phyloP scores from a whole-genome alignment of 2,888 invertebrate species.

The Antheraea assamensis region DNA sequence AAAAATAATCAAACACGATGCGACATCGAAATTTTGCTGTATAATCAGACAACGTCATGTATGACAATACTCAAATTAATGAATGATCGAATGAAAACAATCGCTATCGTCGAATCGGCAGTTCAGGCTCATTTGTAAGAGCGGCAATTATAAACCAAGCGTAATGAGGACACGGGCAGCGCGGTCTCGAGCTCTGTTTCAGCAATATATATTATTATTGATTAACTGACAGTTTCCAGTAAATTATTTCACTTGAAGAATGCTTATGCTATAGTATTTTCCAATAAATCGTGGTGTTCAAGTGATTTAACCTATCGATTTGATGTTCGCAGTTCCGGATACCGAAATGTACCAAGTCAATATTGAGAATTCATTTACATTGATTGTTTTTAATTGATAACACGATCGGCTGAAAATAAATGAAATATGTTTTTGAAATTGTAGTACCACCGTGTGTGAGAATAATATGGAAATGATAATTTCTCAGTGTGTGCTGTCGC shows the following conservation, averaged over 20 bases:
- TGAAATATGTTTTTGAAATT: too few species aligned
- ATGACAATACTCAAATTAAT: slow-evolving; percentile 76
- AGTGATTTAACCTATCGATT: too few species aligned
- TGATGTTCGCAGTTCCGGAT: too few species aligned
- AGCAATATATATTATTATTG: slow-evolving; percentile 29
- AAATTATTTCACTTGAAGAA: slow-evolving; percentile 24
- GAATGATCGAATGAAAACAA: slow-evolving; percentile 73
- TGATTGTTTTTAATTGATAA: too few species aligned
- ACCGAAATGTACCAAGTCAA: too few species aligned
- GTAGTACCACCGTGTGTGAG: too few species aligned
- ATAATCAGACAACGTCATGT: slow-evolving; percentile 66
- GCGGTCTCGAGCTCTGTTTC: slow-evolving; percentile 48
- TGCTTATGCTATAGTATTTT: not conserved
- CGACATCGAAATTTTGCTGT: slow-evolving; percentile 34
- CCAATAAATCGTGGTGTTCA: too few species aligned
- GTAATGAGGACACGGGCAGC: slow-evolving; percentile 66
- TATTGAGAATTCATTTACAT: too few species aligned
- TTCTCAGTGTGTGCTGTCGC: too few species aligned
- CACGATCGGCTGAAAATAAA: too few species aligned
- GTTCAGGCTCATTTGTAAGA: slow-evolving; percentile 73
- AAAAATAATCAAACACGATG: not conserved
- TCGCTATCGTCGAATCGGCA: slow-evolving; percentile 62
- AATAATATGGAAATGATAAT: too few species aligned
- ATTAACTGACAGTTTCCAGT: slow-evolving; percentile 1
- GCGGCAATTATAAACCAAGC: slow-evolving; percentile 71